Percentiles rank a stretch among this genome's conserved stretches.
These are phyloP conservation scores for Onchidella celtica DNA, from an alignment of 2,888 invertebrate species.

Conservation along the genomic window DNA sequence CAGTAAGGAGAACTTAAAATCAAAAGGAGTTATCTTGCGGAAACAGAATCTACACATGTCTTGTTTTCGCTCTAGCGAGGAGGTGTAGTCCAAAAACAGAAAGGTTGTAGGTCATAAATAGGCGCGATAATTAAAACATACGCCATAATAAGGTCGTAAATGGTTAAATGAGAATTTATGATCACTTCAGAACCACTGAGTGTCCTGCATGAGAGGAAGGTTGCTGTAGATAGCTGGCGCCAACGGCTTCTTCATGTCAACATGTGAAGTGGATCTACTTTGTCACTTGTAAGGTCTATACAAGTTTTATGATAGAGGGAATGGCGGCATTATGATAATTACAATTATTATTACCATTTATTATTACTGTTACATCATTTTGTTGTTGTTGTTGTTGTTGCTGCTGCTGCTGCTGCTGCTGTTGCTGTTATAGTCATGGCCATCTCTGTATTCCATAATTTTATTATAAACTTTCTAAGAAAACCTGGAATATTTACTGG, in stretches of 20 bases:
- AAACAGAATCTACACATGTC: too few species aligned
- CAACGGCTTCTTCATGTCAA: constrained; percentile 7
- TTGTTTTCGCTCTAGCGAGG: too few species aligned
- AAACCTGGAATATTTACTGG: too few species aligned
- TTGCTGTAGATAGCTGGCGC: constrained; percentile 16
- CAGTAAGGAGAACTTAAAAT: too few species aligned
- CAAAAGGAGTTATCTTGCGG: too few species aligned
- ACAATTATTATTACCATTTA: constrained; percentile 5
- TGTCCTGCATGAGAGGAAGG: neutral
- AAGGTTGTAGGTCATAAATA: constrained; percentile 5
- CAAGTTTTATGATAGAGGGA: constrained; percentile 4
- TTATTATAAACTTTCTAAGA: too few species aligned
- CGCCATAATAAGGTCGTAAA: constrained; percentile 11
- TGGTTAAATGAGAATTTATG: constrained; percentile 2
- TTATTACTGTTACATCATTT: neutral
- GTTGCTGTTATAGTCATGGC: too few species aligned
- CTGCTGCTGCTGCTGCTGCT: neutral
- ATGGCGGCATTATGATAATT: neutral
- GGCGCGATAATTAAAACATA: constrained; percentile 27
- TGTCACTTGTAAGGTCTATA: neutral
- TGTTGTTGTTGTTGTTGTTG: neutral
- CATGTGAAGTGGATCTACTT: constrained; percentile 4
- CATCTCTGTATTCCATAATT: too few species aligned
- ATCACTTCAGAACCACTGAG: neutral
- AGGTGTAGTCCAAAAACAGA: too few species aligned